Percentiles rank a stretch among this genome's conserved stretches.
Evolutionary conservation across 2,888 invertebrate species (phyloP).

Genomic region (Rhodophaea formosa): DNA sequence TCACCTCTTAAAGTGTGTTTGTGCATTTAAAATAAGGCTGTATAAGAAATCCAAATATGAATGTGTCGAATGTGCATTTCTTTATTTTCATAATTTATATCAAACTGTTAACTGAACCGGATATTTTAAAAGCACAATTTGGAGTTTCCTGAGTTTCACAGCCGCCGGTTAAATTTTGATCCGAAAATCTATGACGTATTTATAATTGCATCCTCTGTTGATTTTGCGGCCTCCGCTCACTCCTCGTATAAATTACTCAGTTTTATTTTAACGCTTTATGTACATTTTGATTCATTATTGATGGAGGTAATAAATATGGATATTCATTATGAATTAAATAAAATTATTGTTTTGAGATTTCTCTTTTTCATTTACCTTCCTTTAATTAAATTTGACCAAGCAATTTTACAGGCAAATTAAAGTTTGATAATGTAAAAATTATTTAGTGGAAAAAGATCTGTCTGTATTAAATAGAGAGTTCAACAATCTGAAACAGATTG

Average conservation of each 20-base stretch:
- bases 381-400: too few relatives aligned
- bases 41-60: too few relatives aligned
- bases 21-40: too few relatives aligned
- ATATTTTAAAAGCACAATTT: slow-evolving; percentile 9
- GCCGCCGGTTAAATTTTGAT: not conserved
- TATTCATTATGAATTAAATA: not conserved
- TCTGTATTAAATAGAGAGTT: too few relatives aligned
- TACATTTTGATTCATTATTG: not conserved
- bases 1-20: too few relatives aligned
- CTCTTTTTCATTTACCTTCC: too few relatives aligned
- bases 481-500: too few relatives aligned
- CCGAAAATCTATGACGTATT: slow-evolving; percentile 16
- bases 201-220: slow-evolving; percentile 5
- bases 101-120: not conserved
- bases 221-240: not conserved
- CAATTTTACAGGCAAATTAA: too few relatives aligned
- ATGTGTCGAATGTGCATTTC: not conserved
- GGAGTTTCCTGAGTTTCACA: slow-evolving; percentile 23
- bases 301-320: not conserved
- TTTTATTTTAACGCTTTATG: not conserved
- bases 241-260: not conserved
- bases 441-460: too few relatives aligned
- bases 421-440: too few relatives aligned
- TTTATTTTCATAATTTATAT: not conserved
- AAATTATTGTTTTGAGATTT: too few relatives aligned